Conservation (phyloP, 1,140 invertebrate genomes). For the Pseudomyrmex flavicornis region DNA sequence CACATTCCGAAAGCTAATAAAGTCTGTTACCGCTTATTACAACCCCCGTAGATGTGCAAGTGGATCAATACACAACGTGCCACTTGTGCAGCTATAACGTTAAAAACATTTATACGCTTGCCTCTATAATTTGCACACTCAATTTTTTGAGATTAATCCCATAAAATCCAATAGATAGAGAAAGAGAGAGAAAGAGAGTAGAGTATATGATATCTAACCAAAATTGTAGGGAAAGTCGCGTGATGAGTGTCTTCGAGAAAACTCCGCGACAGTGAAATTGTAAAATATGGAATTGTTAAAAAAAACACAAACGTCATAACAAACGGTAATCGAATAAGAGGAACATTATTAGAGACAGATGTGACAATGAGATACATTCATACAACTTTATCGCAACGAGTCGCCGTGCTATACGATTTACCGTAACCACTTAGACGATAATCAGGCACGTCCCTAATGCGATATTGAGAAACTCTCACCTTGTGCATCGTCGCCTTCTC, state of each 20-base stretch:
- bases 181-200: too few species aligned
- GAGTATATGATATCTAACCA: too few species aligned
- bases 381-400: conserved; percentile 28
- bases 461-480: conserved; percentile 58
- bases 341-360: conserved; percentile 25
- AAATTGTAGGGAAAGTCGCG: neutral
- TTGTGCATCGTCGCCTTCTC: neutral
- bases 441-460: conserved; percentile 60
- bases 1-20: conserved; percentile 78
- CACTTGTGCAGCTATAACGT: neutral
- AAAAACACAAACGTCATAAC: neutral
- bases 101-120: conserved; percentile 10
- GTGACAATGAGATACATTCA: conserved; percentile 1
- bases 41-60: conserved; percentile 63
- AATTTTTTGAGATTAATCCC: conserved; percentile 28
- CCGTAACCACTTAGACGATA: conserved; percentile 66
- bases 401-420: conserved; percentile 43
- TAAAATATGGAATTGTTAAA: neutral
- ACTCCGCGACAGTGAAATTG: neutral
- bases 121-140: neutral
- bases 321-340: neutral
- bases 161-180: neutral
- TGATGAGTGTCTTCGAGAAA: neutral
- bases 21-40: conserved; percentile 80
- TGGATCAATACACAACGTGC: conserved; percentile 64